A percentile compares a stretch with the other conserved stretches of the same genome.
Conservation (phyloP, 2,888 invertebrate species). For the Pammene aurita region DNA sequence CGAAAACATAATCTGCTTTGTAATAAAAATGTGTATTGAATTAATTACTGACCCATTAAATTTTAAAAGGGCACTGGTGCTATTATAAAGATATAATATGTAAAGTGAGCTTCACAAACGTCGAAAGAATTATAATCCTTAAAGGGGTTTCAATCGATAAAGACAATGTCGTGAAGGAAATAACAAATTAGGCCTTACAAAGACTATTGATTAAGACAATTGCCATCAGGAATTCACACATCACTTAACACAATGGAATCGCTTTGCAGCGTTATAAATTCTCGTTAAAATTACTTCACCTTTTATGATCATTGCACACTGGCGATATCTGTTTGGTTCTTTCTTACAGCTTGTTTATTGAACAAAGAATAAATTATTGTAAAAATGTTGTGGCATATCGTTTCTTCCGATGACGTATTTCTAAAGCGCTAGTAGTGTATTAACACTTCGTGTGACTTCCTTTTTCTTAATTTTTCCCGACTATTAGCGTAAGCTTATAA, state of each 20-base stretch:
- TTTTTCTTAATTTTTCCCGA: too few relatives aligned
- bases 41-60: too few relatives aligned
- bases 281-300: slow-evolving; percentile 30
- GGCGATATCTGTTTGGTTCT: background rate
- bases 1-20: background rate
- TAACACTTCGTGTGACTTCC: too few relatives aligned
- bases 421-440: too few relatives aligned
- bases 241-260: slow-evolving; percentile 39
- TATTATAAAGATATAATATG: background rate
- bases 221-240: slow-evolving; percentile 37
- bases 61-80: background rate
- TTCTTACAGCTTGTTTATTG: background rate
- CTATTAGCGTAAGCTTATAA: too few relatives aligned
- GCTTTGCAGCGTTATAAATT: slow-evolving; percentile 29
- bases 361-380: too few relatives aligned
- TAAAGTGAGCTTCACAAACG: background rate
- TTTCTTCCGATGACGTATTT: too few relatives aligned
- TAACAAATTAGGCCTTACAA: slow-evolving; percentile 40
- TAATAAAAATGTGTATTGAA: too few relatives aligned
- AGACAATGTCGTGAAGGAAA: slow-evolving; percentile 24
- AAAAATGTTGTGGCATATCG: too few relatives aligned
- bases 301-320: background rate
- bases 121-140: background rate
- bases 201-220: slow-evolving; percentile 39
- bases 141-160: slow-evolving; percentile 14